phyloP scores from a whole-genome alignment of 2,797 vertebrate genomes.

The Margarornis squamiger region DNA sequence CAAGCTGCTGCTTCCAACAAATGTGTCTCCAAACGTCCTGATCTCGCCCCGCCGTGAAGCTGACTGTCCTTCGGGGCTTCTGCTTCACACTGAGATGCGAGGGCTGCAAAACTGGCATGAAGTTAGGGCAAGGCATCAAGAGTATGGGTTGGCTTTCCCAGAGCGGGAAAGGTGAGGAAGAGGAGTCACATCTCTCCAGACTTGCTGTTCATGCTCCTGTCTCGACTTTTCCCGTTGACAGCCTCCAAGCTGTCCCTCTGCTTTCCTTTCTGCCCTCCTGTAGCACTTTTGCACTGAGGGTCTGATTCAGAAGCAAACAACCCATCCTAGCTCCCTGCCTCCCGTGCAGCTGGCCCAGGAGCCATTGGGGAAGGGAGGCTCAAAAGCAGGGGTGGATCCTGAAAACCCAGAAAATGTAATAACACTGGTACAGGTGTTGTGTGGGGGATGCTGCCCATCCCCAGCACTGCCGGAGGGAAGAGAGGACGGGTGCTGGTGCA shows the following conservation, averaged over 20 bases:
- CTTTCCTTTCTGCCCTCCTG: neutral
- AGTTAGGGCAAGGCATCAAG: neutral
- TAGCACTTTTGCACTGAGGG: neutral
- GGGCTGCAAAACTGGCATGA: slow-evolving; percentile 3
- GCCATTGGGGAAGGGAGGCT: neutral
- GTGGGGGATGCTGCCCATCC: neutral
- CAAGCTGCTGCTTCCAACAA: slow-evolving; percentile 57
- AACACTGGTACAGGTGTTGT: neutral
- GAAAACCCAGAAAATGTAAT: neutral
- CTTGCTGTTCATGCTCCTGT: neutral
- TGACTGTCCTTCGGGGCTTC: neutral
- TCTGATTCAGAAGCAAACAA: neutral
- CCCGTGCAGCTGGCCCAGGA: neutral
- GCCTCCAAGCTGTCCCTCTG: neutral
- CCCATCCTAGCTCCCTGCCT: neutral
- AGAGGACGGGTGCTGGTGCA: neutral
- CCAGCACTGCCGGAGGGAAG: neutral
- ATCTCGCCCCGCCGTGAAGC: neutral
- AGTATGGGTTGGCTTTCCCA: neutral
- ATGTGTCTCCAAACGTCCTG: slow-evolving; percentile 45
- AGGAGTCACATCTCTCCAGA: neutral
- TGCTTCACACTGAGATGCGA: neutral
- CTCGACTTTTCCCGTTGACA: neutral
- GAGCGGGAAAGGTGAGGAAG: neutral
- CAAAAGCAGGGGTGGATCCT: neutral